Conservation (phyloP, 2,888 invertebrate genomes). For the Aporophyla lueneburgensis region DNA sequence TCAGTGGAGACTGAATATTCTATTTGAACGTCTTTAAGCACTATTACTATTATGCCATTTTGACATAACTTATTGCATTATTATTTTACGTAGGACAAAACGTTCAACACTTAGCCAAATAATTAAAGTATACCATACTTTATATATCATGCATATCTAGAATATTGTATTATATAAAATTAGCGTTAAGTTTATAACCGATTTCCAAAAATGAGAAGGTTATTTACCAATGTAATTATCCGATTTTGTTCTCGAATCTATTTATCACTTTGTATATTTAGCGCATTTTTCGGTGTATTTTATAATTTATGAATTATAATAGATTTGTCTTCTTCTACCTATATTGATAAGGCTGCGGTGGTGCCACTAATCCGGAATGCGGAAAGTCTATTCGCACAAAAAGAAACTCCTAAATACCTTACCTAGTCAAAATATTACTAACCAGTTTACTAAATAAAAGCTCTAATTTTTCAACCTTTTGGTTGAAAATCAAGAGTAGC, state of each 20-base stretch:
- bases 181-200: conserved; percentile 50
- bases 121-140: conserved; percentile 59
- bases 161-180: conserved; percentile 46
- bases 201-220: conserved; percentile 26
- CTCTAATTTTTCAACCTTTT: too few species aligned
- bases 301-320: conserved; percentile 17
- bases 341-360: too few species aligned
- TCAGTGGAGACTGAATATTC: background rate
- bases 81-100: conserved; percentile 36
- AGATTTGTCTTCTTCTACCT: background rate
- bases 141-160: conserved; percentile 59
- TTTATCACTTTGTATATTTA: conserved; percentile 20
- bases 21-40: background rate
- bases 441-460: background rate
- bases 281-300: conserved; percentile 1
- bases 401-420: background rate
- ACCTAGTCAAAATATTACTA: conserved; percentile 16
- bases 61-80: conserved; percentile 46
- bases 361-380: background rate
- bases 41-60: background rate
- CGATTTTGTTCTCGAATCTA: conserved; percentile 53
- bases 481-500: too few species aligned
- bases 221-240: conserved; percentile 41
- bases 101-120: conserved; percentile 61
- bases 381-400: background rate